Base-by-base conservation (phyloP, 2,888 invertebrate species). In the Conomelus anceps region DNA sequence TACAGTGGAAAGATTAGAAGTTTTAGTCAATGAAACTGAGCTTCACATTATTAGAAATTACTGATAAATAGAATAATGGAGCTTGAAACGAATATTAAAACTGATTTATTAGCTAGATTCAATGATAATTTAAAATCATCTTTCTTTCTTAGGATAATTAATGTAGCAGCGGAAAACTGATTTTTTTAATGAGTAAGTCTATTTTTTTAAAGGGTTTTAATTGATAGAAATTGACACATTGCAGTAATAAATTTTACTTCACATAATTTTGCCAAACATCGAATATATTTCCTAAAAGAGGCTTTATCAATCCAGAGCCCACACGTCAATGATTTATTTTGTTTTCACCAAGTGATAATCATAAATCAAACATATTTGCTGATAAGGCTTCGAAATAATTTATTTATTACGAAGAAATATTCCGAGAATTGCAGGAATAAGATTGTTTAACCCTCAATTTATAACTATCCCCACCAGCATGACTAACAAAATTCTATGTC, bases 301-400 rank as follows among this genome's bases (percentile, higher is more conserved):
- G n/a, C n/a, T 91, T 85, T 90, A 87, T 88, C 88, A 87, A 88
- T 88, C 91, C 89, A 90, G 91, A 90, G 91, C 91, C 90, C 90
- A 92, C 91, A 91, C 91, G 91, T 90, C 89, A 89, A 90, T 89
- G 89, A n/a, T 63, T 63, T 63, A 63, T 63, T 63, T n/a, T 17
- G 92, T 92, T 92, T 92, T 91, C 90, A 89, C 89, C 88, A 89
- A 90, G 87, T 90, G 89, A 91, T 91, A 90, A 91, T 90, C 89
- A 90, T 85, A 88, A 88, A 89, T 92, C 17, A 94, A 93, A 84
- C 95, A 95, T 20, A 63, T 63, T n/a, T n/a, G 3, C n/a, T 63
- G 63, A n/a, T 63, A 88, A 94, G 93, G 85, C 93, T 91, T 0
- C 85, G 20, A 85, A 22, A 90, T 89, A 34, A 88, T 90, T 63